Evolutionary conservation across 2,888 invertebrate genomes (phyloP).

Genomic region (Myopa testacea): DNA sequence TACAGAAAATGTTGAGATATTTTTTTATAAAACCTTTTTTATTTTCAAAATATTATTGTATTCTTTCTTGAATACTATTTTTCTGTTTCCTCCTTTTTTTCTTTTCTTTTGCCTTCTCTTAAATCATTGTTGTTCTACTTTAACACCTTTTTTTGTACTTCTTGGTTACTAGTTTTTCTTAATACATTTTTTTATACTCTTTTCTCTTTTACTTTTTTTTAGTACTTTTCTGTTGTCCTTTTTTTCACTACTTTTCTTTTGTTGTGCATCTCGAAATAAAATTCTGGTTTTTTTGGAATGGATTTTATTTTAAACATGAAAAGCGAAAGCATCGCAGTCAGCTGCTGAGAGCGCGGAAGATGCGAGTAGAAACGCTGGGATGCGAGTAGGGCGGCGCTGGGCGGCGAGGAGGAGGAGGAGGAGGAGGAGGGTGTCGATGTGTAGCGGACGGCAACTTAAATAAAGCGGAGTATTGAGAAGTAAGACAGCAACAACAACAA

Average conservation of each 20-base stretch:
- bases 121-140: background rate
- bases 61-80: too few relatives aligned
- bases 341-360: too few relatives aligned
- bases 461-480: background rate
- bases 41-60: too few relatives aligned
- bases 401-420: background rate
- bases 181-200: background rate
- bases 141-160: background rate
- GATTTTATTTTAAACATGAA: slow-evolving; percentile 9
- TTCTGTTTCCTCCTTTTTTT: too few relatives aligned
- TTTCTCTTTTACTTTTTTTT: slow-evolving; percentile 1
- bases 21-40: too few relatives aligned
- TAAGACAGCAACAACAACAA: background rate
- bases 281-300: too few relatives aligned
- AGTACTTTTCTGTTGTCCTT: too few relatives aligned
- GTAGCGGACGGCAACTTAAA: too few relatives aligned
- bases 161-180: background rate
- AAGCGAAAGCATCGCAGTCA: slow-evolving; percentile 22
- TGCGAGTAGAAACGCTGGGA: too few relatives aligned
- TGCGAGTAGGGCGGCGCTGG: background rate
- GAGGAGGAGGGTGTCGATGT: background rate
- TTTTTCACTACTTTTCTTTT: too few relatives aligned
- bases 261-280: too few relatives aligned
- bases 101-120: background rate
- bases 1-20: too few relatives aligned